These are phyloP conservation scores for Drosophila stalkeri DNA, from an alignment of 2,888 invertebrate species.

Conservation along the genomic window DNA sequence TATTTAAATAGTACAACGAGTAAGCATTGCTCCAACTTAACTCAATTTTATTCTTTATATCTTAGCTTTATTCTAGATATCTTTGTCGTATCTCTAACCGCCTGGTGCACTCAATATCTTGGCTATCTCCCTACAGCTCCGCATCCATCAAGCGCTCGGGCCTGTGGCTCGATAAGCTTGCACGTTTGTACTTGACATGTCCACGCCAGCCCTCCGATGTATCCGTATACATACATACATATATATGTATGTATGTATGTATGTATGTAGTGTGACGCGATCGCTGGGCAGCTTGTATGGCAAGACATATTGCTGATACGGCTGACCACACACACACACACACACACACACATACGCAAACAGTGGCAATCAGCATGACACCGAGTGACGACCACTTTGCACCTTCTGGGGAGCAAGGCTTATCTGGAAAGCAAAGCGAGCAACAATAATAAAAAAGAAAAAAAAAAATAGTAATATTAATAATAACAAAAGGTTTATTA, in stretches of 20 bases:
- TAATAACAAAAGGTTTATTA: constrained; percentile 52
- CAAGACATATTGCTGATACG: constrained; percentile 72
- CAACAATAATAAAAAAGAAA: constrained; percentile 23
- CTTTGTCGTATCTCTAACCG: neutral
- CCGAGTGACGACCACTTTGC: constrained; percentile 18
- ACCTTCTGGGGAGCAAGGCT: constrained; percentile 39
- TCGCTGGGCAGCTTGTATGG: constrained; percentile 43
- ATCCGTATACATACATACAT: neutral
- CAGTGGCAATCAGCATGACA: constrained; percentile 45
- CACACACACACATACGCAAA: constrained; percentile 6
- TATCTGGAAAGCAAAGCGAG: constrained; percentile 43
- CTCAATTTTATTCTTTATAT: too few species aligned
- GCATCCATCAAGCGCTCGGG: constrained; percentile 37
- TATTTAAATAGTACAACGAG: too few species aligned
- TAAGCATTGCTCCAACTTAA: too few species aligned
- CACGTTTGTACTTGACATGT: constrained; percentile 64
- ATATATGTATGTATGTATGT: neutral
- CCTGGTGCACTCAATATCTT: constrained; percentile 4
- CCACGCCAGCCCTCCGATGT: constrained; percentile 54
- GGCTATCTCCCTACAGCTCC: constrained; percentile 13
- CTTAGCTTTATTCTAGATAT: neutral
- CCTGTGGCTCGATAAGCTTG: constrained; percentile 47
- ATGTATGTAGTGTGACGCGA: constrained; percentile 3
- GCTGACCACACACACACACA: constrained; percentile 14
- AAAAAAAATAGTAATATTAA: constrained; percentile 36